Evolutionary conservation across 1,140 invertebrate genomes (phyloP), one percentile per base, ranked within the genome.

Genomic region (Telenomus remus): DNA sequence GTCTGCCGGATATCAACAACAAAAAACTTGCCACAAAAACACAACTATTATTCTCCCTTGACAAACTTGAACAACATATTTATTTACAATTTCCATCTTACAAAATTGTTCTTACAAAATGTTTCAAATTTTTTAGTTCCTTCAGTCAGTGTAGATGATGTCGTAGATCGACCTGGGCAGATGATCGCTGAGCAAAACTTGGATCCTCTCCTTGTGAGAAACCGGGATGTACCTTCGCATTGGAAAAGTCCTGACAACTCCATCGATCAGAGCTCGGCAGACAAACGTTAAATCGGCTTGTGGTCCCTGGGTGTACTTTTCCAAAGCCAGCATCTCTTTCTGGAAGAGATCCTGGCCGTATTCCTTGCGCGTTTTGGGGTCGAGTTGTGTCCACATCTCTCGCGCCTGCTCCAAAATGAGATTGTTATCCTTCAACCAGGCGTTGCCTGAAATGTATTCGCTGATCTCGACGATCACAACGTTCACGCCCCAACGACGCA

Each of bases 321-420:
- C 93, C 65, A 95, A 88, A 70, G 92, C 91, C 33, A 93, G 86
- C 81, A 95, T 90, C 66, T 93, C 93, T 63, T 91, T 90, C 42
- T 95, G 94, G 82, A 95, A 95, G 79, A 95, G 92, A 80, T 94
- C 92, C 84, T 95, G 91, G 3, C 93, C 93, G 79, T 95, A 95
- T 66, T 93, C 92, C 49, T 92, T 91, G 80, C 92, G 92, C 60
- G 93, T 92, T 86, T 93, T 92, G 69, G 93, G 92, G 78, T 91
- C 92, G 42, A 95, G 86, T 78, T 92, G 89, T 64, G 90, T 90
- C 94, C 94, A 95, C 93, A 95, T 94, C 64, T 93, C 91, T 74
- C 92, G 91, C 5, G 94, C 94, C 86, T 95, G 93, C 77, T 93
- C 91, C 47, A 94, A 83, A 76, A 95, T 88, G 66, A 92, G 88